These are phyloP conservation scores for Rhadinocentrus ornatus DNA, from an alignment of 2,797 vertebrate genomes.

Conservation along the genomic window DNA sequence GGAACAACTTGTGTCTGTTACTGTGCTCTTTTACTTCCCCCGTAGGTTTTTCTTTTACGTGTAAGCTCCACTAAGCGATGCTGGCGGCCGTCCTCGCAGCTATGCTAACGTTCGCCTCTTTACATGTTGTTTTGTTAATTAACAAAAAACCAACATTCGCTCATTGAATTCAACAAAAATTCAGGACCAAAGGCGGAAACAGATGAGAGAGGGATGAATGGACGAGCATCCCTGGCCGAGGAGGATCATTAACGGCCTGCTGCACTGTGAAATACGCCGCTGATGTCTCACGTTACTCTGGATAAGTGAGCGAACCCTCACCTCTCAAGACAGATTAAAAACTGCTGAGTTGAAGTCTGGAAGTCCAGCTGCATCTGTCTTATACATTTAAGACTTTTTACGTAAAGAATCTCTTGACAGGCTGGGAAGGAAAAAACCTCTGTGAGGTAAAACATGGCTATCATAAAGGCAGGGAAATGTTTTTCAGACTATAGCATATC, in stretches of 20 bases:
- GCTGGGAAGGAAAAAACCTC: conserved; percentile 1
- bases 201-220: not conserved
- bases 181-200: not conserved
- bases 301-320: conserved; percentile 28
- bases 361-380: conserved; percentile 55
- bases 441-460: not conserved
- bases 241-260: not conserved
- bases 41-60: not conserved
- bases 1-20: conserved; percentile 3
- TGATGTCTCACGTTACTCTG: conserved; percentile 42
- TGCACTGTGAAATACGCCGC: conserved; percentile 8
- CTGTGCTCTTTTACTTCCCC: not conserved
- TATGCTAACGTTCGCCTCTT: not conserved
- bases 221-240: not conserved
- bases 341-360: conserved; percentile 60
- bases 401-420: conserved; percentile 6
- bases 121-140: not conserved
- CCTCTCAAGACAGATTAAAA: conserved; percentile 54
- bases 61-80: not conserved
- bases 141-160: not conserved
- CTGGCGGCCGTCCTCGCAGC: no score
- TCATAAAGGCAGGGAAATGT: not conserved
- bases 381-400: conserved; percentile 39
- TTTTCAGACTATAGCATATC: not conserved
- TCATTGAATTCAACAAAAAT: not conserved